These are phyloP conservation scores for Drosophila pruinosa DNA, from an alignment of 1,140 invertebrate species.

Conservation along the genomic window DNA sequence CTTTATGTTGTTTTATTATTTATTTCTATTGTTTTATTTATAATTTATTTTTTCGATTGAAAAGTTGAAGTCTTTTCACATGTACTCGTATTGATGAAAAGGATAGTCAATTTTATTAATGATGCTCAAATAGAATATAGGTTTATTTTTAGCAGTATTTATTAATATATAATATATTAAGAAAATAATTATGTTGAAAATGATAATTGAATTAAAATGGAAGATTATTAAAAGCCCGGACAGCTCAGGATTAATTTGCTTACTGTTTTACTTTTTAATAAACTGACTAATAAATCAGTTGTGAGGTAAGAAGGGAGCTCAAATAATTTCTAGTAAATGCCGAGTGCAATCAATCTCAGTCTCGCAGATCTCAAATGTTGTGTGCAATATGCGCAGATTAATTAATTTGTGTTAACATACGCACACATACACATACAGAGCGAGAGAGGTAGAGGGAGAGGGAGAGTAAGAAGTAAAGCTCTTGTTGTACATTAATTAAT, in stretches of 20 bases:
- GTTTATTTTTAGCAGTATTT: too few species aligned
- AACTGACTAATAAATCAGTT: neutral
- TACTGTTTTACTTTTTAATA: neutral
- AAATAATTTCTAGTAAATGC: neutral
- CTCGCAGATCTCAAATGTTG: conserved; percentile 27
- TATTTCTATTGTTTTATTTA: too few species aligned
- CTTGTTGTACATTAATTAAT: conserved; percentile 73
- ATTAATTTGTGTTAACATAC: conserved; percentile 77
- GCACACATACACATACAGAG: conserved; percentile 8
- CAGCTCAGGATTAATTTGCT: neutral
- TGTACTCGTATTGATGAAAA: too few species aligned
- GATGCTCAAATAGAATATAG: too few species aligned
- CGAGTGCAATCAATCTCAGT: conserved; percentile 71
- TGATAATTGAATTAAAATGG: too few species aligned
- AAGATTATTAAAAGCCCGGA: too few species aligned
- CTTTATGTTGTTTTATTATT: neutral
- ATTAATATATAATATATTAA: too few species aligned
- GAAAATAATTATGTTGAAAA: too few species aligned
- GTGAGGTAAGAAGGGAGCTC: neutral
- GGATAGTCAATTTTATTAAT: too few species aligned
- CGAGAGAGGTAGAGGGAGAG: neutral
- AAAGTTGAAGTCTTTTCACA: too few species aligned
- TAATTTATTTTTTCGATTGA: too few species aligned
- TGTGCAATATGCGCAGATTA: conserved; percentile 72
- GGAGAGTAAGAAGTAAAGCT: conserved; percentile 10